A percentile compares a stretch with the other conserved stretches of the same genome.
Conservation (phyloP, 1,140 invertebrate species). For the Eriosoma lanigerum region DNA sequence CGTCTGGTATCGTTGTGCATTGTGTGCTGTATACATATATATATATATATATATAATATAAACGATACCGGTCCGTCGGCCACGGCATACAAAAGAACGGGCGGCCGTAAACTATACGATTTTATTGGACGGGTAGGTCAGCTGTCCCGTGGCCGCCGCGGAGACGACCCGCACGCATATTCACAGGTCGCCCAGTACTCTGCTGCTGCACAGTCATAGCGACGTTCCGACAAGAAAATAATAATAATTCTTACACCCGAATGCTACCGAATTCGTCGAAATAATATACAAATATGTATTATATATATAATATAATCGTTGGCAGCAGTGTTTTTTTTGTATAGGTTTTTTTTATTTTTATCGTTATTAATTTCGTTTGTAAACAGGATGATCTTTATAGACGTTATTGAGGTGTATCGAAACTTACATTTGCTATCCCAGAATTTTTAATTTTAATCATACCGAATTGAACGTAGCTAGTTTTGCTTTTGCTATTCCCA, state of each 20-base stretch:
- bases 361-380: too few species aligned
- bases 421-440: too few species aligned
- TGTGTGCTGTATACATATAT: neutral
- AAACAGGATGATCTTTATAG: too few species aligned
- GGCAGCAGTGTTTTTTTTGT: neutral
- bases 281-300: neutral
- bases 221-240: neutral
- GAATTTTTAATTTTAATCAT: too few species aligned
- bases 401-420: too few species aligned
- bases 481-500: too few species aligned
- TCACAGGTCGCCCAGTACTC: neutral
- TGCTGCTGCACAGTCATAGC: neutral
- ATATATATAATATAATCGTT: neutral
- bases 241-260: neutral
- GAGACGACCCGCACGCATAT: neutral
- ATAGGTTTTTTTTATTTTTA: too few species aligned
- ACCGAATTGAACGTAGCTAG: too few species aligned
- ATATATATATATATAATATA: neutral
- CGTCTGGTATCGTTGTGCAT: neutral
- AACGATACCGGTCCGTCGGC: neutral
- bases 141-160: slow-evolving; percentile 29
- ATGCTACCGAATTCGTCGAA: slow-evolving; percentile 7
- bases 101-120: slow-evolving; percentile 47
- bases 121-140: slow-evolving; percentile 51
- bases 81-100: slow-evolving; percentile 34